These are phyloP conservation scores for Lochmaea crataegi DNA, from an alignment of 2,888 invertebrate genomes.

Conservation along the genomic window DNA sequence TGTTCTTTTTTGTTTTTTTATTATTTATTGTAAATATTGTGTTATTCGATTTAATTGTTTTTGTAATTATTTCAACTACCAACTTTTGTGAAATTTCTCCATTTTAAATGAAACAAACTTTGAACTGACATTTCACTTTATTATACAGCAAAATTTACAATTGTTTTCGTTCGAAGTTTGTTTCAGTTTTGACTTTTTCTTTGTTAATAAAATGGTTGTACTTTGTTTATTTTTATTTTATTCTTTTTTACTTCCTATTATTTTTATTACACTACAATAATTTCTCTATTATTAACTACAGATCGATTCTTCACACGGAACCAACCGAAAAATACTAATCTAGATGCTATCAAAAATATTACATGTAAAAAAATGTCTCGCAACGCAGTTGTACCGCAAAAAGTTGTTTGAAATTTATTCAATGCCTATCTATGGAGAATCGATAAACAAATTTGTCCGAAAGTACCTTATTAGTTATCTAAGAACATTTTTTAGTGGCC, in stretches of 20 bases:
- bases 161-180: not conserved
- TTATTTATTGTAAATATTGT: not conserved
- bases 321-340: no score
- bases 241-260: not conserved
- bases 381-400: no score
- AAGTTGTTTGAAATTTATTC: no score
- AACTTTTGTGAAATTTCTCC: not conserved
- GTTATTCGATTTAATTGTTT: not conserved
- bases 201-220: constrained; percentile 6
- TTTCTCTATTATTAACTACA: no score
- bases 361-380: no score
- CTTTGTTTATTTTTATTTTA: constrained; percentile 11
- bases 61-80: not conserved
- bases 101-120: not conserved
- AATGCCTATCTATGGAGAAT: no score
- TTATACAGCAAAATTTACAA: not conserved
- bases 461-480: no score
- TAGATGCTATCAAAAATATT: no score
- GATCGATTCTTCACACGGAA: no score
- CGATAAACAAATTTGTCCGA: no score
- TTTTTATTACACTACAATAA: no score
- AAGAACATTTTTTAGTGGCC: no score
- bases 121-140: not conserved
- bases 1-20: not conserved
- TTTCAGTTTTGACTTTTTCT: not conserved